Evolutionary conservation across 2,113 vertebrate species (phyloP).

Genomic region (Xyliphius kryptos): DNA sequence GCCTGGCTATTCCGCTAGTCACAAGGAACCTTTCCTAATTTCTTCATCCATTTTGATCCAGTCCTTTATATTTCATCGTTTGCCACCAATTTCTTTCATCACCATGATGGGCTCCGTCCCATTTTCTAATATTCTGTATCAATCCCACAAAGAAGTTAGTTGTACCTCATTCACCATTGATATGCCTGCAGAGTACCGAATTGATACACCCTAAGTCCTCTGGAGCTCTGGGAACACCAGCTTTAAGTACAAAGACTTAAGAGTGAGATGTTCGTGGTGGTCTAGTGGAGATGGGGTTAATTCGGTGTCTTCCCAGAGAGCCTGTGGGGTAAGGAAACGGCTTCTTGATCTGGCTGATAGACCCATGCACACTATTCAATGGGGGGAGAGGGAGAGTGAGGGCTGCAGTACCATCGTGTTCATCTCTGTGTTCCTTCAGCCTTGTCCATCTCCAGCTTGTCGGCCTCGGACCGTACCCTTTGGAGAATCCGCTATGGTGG

Average conservation of each 20-base stretch:
- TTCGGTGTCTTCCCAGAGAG: slow-evolving; percentile 16
- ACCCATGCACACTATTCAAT: slow-evolving; percentile 35
- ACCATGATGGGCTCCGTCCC: too few species aligned
- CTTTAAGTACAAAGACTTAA: slow-evolving; percentile 1
- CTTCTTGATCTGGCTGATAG: slow-evolving; percentile 48
- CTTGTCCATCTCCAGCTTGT: slow-evolving; percentile 30
- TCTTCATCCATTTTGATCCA: too few species aligned
- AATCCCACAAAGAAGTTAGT: too few species aligned
- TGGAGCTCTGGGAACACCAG: too few species aligned
- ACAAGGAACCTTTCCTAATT: too few species aligned
- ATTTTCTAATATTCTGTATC: too few species aligned
- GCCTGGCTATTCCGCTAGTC: too few species aligned
- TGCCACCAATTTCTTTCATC: too few species aligned
- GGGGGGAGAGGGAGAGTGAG: slow-evolving; percentile 24
- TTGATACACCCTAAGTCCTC: too few species aligned
- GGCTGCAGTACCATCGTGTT: slow-evolving; percentile 37
- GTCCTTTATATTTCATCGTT: too few species aligned
- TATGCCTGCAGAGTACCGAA: too few species aligned
- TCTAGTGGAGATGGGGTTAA: slow-evolving; percentile 34
- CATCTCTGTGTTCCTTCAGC: slow-evolving; percentile 34
- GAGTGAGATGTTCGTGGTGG: slow-evolving; percentile 14
- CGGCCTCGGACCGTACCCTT: slow-evolving; percentile 25
- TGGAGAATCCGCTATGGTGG: slow-evolving; percentile 25
- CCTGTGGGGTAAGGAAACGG: slow-evolving; percentile 31
- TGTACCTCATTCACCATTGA: too few species aligned